Conservation (phyloP, 2,797 vertebrate genomes). For the Pitangus sulphuratus region DNA sequence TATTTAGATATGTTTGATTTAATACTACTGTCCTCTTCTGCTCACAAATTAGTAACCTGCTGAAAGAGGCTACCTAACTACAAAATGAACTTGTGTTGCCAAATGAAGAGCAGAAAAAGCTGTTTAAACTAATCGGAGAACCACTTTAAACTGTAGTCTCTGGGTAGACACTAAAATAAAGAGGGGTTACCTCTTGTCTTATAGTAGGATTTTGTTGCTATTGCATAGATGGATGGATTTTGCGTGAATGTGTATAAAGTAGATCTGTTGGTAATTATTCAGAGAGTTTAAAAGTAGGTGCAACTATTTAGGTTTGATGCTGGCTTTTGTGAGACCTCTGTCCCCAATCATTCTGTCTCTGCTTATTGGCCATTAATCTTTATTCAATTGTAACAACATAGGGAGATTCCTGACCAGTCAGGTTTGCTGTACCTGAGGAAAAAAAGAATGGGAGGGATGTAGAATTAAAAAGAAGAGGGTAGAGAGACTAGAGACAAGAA, state of each 20-base stretch:
- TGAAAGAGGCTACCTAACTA: not conserved
- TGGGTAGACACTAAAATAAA: not conserved
- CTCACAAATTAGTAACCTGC: slow-evolving; percentile 1
- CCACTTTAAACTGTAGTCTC: not conserved
- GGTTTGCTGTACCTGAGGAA: not conserved
- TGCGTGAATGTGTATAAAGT: not conserved
- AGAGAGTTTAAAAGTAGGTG: not conserved
- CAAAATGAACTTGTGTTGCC: slow-evolving; percentile 2
- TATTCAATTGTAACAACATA: not conserved
- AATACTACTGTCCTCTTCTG: not conserved
- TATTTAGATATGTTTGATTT: slow-evolving; percentile 35
- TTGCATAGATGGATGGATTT: not conserved
- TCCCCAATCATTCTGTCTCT: not conserved
- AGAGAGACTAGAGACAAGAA: not conserved
- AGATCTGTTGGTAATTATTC: not conserved
- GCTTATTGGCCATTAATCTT: not conserved
- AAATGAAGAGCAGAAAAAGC: slow-evolving; percentile 26
- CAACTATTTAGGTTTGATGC: not conserved
- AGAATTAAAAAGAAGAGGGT: not conserved
- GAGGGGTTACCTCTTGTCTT: not conserved
- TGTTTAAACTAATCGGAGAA: not conserved
- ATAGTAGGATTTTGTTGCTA: not conserved
- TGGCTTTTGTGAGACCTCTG: not conserved
- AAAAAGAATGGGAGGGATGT: not conserved
- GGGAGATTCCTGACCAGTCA: not conserved